Base-by-base conservation (phyloP, 2,113 vertebrate genomes). In the Lutjanus erythropterus region DNA sequence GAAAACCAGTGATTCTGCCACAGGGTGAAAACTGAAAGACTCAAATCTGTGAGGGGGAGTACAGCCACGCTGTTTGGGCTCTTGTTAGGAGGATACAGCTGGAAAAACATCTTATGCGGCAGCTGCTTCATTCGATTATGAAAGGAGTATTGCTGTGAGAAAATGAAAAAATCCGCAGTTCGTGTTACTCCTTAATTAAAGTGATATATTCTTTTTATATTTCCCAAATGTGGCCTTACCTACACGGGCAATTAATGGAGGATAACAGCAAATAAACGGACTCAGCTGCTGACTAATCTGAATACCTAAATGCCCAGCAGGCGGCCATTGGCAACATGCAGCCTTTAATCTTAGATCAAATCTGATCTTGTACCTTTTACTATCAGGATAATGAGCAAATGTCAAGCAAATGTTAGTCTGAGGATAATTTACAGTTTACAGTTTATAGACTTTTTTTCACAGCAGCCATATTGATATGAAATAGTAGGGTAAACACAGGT, bases 1-100 rank as follows among this genome's bases (percentile, higher is more conserved):
- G 85, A 77, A 75, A 87, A 88, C 16, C 67, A 71, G 80, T 60
- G 78, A 89, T 85, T 83, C 64, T 82, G 92, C 86, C 73, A 83
- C 75, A 29, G 85, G 85, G 81, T 67, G 52, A 79, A 88, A 88
- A 87, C 55, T 75, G 75, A 81, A 91, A 81, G 82, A 86, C 65
- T 87, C 31, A 69, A 82, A 90, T 90, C 71, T 88, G 74, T 83
- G 85, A 88, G 78, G 82, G 75, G 80, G 89, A 83, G 86, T 81
- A 66, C 41, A 35, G 79, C 72, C 52, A 46, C 25, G 23, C 80
- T 71, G 53, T 65, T 86, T 3, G 42, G 56, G 68, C 42, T 84
- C 71, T 83, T 76, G 76, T 87, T 81, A 65, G 81, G 82, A 72
- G 60, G 37, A 71, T 80, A 65, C 61, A 62, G 68, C 61, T 75